These are phyloP conservation scores for Leptinotarsa tumamoca DNA, from an alignment of 2,888 invertebrate species.

Conservation along the genomic window DNA sequence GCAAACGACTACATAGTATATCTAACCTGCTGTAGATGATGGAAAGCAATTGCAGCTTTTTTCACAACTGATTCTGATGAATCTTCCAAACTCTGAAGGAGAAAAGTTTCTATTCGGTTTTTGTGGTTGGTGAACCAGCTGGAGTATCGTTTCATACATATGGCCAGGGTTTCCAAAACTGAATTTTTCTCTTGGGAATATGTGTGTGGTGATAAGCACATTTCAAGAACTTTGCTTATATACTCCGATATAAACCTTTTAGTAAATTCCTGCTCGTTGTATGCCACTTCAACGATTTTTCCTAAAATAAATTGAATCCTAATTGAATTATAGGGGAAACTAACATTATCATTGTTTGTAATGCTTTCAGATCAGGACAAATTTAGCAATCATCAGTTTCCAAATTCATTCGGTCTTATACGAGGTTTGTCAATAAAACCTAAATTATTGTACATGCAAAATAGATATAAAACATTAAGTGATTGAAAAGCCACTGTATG, in stretches of 20 bases:
- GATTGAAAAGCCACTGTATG: no score
- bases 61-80: slow-evolving; percentile 40
- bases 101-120: slow-evolving; percentile 46
- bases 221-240: slow-evolving; percentile 49
- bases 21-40: slow-evolving; percentile 49
- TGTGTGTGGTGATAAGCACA: slow-evolving; percentile 43
- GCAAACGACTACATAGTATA: no score
- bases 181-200: slow-evolving; percentile 42
- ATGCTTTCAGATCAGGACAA: no score
- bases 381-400: no score
- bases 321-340: background rate
- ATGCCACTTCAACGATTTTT: slow-evolving; percentile 44
- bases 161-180: slow-evolving; percentile 44
- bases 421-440: no score
- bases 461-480: no score
- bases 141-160: slow-evolving; percentile 47
- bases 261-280: slow-evolving; percentile 48
- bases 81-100: slow-evolving; percentile 47
- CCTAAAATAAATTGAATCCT: slow-evolving; percentile 20
- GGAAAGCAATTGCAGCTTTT: slow-evolving; percentile 47
- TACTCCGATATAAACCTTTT: slow-evolving; percentile 51
- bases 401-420: no score
- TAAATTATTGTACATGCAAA: no score
- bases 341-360: no score
- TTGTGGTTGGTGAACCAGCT: slow-evolving; percentile 50